A percentile compares a stretch with the other conserved stretches of the same genome.
These are phyloP conservation scores for Taxidea taxus DNA, from an alignment of 2,113 vertebrate species.

Conservation along the genomic window DNA sequence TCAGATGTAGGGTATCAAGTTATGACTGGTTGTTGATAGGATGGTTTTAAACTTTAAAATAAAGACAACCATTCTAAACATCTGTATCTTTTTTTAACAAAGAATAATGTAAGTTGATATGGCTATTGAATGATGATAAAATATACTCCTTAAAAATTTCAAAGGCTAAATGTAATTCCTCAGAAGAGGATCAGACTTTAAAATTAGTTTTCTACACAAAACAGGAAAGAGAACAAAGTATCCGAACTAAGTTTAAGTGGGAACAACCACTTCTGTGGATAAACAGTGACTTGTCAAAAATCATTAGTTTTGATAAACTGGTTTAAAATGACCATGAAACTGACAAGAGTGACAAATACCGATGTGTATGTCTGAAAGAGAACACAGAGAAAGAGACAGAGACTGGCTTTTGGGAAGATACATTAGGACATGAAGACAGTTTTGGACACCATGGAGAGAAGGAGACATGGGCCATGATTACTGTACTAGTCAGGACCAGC, in stretches of 20 bases:
- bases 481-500: neutral
- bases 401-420: neutral
- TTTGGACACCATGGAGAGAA: neutral
- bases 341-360: neutral
- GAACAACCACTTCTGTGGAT: neutral
- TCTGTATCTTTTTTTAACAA: neutral
- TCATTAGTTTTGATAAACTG: neutral
- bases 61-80: neutral
- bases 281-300: neutral
- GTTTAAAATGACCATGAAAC: neutral
- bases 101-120: neutral
- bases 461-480: neutral
- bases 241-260: neutral
- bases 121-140: neutral
- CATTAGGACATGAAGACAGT: neutral
- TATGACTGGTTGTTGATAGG: neutral
- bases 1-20: slow-evolving; percentile 51
- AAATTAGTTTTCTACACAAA: neutral
- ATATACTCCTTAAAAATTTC: neutral
- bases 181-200: neutral
- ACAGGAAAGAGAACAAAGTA: neutral
- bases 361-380: neutral
- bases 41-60: slow-evolving; percentile 26
- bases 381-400: neutral
- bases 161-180: neutral